These are phyloP conservation scores for Caenorhabditis latens DNA, from an alignment of 1,140 invertebrate genomes.

Conservation along the genomic window DNA sequence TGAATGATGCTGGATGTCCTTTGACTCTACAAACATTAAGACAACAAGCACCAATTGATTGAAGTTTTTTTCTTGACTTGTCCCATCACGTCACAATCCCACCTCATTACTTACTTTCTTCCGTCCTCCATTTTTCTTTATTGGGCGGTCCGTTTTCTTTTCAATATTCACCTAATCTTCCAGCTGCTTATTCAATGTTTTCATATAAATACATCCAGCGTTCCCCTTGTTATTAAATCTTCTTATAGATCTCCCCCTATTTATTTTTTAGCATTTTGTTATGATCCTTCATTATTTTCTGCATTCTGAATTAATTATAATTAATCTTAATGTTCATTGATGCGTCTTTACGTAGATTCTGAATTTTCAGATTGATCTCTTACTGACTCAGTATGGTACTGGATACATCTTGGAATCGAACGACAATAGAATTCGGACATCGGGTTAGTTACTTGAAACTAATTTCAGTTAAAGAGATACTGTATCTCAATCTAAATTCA, in stretches of 20 bases:
- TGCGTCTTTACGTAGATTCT: not conserved
- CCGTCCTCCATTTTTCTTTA: not conserved
- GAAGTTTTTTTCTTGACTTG: not conserved
- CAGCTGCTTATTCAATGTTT: not conserved
- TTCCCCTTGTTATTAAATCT: not conserved
- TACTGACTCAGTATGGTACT: slow-evolving; percentile 32
- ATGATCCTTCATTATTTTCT: too few species aligned
- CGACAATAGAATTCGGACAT: slow-evolving; percentile 44
- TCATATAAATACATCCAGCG: not conserved
- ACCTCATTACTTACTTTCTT: not conserved
- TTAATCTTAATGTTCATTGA: not conserved
- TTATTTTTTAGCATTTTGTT: too few species aligned
- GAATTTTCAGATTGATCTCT: not conserved
- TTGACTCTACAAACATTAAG: not conserved
- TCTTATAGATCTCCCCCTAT: not conserved
- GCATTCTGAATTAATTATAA: not conserved
- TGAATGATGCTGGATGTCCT: not conserved
- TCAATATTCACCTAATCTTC: not conserved
- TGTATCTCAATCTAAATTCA: too few species aligned
- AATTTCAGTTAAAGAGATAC: not conserved
- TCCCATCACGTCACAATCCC: not conserved
- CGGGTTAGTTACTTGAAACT: not conserved
- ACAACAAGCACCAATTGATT: slow-evolving; percentile 1
- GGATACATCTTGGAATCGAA: slow-evolving; percentile 33
- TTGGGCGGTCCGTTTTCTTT: not conserved